A percentile compares a stretch with the other conserved stretches of the same genome.
Evolutionary conservation across 2,113 vertebrate species (phyloP).

Genomic region (Malurus alboscapulatus): DNA sequence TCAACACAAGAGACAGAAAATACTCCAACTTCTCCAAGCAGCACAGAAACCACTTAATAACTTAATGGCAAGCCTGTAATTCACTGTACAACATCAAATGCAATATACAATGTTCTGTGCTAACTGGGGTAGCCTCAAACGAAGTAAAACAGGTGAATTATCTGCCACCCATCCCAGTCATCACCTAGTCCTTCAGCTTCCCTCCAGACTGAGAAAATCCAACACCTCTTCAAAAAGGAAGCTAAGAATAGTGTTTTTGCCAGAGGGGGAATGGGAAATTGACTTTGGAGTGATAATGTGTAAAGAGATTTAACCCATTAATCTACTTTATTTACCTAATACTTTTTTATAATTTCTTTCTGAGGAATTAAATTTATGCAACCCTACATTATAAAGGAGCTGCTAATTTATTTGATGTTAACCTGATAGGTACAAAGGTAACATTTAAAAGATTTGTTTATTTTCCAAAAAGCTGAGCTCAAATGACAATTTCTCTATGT

Average conservation of each 20-base stretch:
- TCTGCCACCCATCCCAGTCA: neutral
- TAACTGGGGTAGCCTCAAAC: neutral
- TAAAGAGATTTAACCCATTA: neutral
- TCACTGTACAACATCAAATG: neutral
- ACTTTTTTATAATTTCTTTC: neutral
- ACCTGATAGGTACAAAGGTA: neutral
- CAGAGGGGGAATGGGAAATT: neutral
- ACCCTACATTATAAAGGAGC: neutral
- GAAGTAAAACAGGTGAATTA: neutral
- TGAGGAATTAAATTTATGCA: neutral
- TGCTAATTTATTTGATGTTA: neutral
- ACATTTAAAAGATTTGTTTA: neutral
- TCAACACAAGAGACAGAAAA: neutral
- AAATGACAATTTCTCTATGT: neutral
- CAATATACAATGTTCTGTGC: neutral
- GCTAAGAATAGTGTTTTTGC: conserved; percentile 9
- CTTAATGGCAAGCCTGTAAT: neutral
- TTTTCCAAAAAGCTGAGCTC: neutral
- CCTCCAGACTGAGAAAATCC: neutral
- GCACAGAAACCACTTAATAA: neutral
- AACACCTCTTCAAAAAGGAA: neutral
- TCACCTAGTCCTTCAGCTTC: neutral
- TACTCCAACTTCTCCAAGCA: neutral
- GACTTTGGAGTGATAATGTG: neutral
- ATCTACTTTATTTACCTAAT: neutral